These are phyloP conservation scores for Dexiosoma caninum DNA, from an alignment of 2,888 invertebrate species.

Conservation along the genomic window DNA sequence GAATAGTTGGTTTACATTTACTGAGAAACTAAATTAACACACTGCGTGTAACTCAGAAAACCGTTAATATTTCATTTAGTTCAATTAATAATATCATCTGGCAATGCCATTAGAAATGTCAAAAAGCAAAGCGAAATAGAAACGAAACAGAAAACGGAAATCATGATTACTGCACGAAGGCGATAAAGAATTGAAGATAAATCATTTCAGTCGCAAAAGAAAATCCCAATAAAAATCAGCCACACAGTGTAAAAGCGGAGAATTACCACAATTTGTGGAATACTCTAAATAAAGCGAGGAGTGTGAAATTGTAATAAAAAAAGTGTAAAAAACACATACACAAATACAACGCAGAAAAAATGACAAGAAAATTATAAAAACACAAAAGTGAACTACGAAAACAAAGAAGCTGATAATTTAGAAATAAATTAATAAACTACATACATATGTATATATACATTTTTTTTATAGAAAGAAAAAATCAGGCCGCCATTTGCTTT, in stretches of 20 bases:
- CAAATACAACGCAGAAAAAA: conserved; percentile 10
- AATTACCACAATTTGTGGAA: too few relatives aligned
- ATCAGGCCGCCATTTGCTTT: conserved; percentile 56
- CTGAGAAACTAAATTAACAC: too few relatives aligned
- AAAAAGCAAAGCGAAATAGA: conserved; percentile 30
- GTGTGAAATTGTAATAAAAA: conserved; percentile 60
- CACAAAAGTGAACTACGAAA: too few relatives aligned
- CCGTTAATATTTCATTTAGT: not conserved
- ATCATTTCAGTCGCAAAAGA: conserved; percentile 65
- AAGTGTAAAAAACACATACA: conserved; percentile 14
- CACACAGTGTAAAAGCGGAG: conserved; percentile 64
- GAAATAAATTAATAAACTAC: conserved; percentile 3
- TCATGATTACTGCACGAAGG: conserved; percentile 36
- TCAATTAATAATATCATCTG: not conserved
- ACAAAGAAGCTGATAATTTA: not conserved
- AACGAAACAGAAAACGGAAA: conserved; percentile 46
- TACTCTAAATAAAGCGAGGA: conserved; percentile 47
- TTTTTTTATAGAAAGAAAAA: not conserved
- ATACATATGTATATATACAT: not conserved
- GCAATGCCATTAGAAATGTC: conserved; percentile 45
- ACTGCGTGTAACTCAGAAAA: too few relatives aligned
- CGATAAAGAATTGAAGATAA: conserved; percentile 42
- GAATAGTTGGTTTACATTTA: too few relatives aligned
- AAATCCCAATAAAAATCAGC: conserved; percentile 66
- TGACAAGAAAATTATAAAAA: not conserved